Conservation (phyloP, 2,888 invertebrate genomes). For the Sinohyriopsis cumingii region DNA sequence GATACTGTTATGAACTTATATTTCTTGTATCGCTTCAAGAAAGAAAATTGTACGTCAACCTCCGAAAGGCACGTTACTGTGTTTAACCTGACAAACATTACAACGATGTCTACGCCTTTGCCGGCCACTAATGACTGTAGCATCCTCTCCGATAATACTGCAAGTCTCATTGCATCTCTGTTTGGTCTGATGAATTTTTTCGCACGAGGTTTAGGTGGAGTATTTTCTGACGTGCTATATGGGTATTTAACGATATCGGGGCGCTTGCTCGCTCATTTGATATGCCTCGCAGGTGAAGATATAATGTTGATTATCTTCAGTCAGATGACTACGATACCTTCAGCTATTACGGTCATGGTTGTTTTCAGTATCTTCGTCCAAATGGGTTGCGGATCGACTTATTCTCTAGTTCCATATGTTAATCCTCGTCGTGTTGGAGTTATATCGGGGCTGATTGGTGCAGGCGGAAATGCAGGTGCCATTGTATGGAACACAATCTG, state of each 20-base stretch:
- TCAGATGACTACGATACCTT: slow-evolving; percentile 9
- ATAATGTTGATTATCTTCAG: slow-evolving; percentile 29
- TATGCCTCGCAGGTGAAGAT: slow-evolving; percentile 22
- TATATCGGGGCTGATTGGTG: slow-evolving; percentile 28
- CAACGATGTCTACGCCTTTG: not conserved
- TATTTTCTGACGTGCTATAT: slow-evolving; percentile 6
- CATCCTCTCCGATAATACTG: slow-evolving; percentile 7
- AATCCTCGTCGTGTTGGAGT: slow-evolving; percentile 20
- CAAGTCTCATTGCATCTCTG: slow-evolving; percentile 11
- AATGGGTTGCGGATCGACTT: slow-evolving; percentile 25
- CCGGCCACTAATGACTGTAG: slow-evolving; percentile 4
- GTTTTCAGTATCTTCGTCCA: slow-evolving; percentile 19
- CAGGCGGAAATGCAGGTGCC: slow-evolving; percentile 27
- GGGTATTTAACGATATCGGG: slow-evolving; percentile 1
- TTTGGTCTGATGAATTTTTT: slow-evolving; percentile 16
- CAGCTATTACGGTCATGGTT: slow-evolving; percentile 19
- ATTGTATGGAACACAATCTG: slow-evolving; percentile 27
- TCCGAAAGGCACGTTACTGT: not conserved
- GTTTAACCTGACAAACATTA: not conserved
- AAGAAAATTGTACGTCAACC: slow-evolving; percentile 2
- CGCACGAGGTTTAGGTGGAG: slow-evolving; percentile 8
- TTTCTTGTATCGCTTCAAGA: slow-evolving; percentile 11
- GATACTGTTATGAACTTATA: slow-evolving; percentile 16
- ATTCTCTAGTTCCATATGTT: not conserved
- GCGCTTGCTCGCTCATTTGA: slow-evolving; percentile 21